These are phyloP conservation scores for Harmothoe impar DNA, from an alignment of 2,888 invertebrate species.

Conservation along the genomic window DNA sequence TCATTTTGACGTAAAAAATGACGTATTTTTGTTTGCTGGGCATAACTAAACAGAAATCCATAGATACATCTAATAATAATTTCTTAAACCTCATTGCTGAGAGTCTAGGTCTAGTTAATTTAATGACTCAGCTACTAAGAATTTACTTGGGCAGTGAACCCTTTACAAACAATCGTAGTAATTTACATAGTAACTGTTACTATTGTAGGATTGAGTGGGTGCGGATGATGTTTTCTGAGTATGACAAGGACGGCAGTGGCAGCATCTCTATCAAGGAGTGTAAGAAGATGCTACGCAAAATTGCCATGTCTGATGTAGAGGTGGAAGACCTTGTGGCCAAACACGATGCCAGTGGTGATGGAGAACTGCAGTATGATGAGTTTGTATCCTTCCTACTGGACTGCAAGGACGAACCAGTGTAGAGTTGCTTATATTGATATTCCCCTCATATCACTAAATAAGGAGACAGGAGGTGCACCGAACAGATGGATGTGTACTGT, in stretches of 20 bases:
- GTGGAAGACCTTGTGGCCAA: conserved; percentile 65
- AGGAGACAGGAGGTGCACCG: not conserved
- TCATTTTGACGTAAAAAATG: no score
- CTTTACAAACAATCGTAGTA: no score
- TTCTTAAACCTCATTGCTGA: no score
- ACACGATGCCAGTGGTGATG: conserved; percentile 68
- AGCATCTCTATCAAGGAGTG: conserved; percentile 66
- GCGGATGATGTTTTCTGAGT: conserved; percentile 66
- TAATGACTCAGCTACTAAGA: no score
- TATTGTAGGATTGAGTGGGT: conserved; percentile 62
- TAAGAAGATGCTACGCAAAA: conserved; percentile 62
- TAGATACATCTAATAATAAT: no score
- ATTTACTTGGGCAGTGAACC: no score
- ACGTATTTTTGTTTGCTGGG: no score
- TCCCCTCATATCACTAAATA: not conserved
- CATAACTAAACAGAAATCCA: no score
- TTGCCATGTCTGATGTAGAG: conserved; percentile 63
- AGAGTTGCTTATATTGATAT: not conserved
- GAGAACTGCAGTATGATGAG: conserved; percentile 68
- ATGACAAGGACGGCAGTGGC: conserved; percentile 67
- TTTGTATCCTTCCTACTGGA: conserved; percentile 67
- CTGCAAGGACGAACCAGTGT: not conserved
- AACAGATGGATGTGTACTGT: no score
- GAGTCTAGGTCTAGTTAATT: no score
- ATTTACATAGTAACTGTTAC: not conserved